Evolutionary conservation across 2,797 vertebrate genomes (phyloP).

Genomic region (Hephaestus fuliginosus): DNA sequence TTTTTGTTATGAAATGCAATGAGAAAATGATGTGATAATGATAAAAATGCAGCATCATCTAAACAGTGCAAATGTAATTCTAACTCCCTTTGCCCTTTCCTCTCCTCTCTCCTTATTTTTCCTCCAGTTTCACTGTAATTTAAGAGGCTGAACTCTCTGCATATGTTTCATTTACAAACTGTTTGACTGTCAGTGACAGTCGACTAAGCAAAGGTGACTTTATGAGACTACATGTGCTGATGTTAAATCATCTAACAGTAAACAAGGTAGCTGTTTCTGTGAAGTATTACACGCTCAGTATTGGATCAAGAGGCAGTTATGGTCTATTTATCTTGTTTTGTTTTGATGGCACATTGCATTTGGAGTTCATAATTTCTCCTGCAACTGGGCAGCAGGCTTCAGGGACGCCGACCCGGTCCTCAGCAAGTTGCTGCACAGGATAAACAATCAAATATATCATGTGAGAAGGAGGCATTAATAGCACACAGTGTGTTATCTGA

Average conservation of each 20-base stretch:
- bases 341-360: slow-evolving; percentile 46
- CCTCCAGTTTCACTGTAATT: background rate
- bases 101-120: background rate
- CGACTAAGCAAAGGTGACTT: slow-evolving; percentile 5
- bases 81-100: background rate
- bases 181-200: slow-evolving; percentile 1
- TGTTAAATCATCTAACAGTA: slow-evolving; percentile 19
- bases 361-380: slow-evolving; percentile 45
- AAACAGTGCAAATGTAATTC: background rate
- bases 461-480: slow-evolving; percentile 35
- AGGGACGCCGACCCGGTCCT: slow-evolving; percentile 16
- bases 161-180: slow-evolving; percentile 5
- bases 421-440: slow-evolving; percentile 32
- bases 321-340: slow-evolving; percentile 51
- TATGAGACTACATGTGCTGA: slow-evolving; percentile 5
- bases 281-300: slow-evolving; percentile 20
- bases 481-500: slow-evolving; percentile 28
- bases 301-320: slow-evolving; percentile 24
- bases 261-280: slow-evolving; percentile 28
- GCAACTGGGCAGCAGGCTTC: slow-evolving; percentile 31
- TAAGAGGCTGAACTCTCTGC: background rate
- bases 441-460: slow-evolving; percentile 61
- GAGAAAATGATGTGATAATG: background rate
- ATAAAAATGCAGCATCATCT: background rate
- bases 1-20: background rate